phyloP scores from a whole-genome alignment of 2,888 invertebrate genomes.

The Xestia rhomboidea region DNA sequence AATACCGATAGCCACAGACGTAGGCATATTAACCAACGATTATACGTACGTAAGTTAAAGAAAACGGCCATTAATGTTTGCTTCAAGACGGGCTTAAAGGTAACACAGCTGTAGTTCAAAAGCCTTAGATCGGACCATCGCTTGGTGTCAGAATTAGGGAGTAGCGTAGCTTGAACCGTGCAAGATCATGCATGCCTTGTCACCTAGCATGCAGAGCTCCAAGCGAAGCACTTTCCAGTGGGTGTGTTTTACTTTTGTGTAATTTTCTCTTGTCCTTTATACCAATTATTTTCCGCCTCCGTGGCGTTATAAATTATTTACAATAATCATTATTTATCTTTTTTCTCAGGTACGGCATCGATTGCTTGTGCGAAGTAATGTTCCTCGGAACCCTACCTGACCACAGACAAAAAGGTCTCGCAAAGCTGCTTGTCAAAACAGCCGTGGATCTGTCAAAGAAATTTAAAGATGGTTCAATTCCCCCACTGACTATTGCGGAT shows the following conservation, averaged over 20 bases:
- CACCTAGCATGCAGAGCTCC: neutral
- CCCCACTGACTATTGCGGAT: slow-evolving; percentile 79
- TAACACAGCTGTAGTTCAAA: neutral
- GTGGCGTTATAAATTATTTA: neutral
- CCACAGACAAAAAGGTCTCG: slow-evolving; percentile 89
- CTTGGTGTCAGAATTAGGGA: neutral
- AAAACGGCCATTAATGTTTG: neutral
- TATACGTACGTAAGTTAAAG: no score
- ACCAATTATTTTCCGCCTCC: neutral
- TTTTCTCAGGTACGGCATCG: slow-evolving; percentile 86
- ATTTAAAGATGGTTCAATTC: slow-evolving; percentile 81
- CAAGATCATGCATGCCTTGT: no score
- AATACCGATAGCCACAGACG: no score
- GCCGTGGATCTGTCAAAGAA: slow-evolving; percentile 89
- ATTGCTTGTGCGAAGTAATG: slow-evolving; percentile 92
- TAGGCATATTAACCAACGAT: no score
- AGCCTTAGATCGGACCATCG: neutral
- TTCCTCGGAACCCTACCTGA: slow-evolving; percentile 91
- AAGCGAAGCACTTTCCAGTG: neutral
- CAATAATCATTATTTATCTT: neutral
- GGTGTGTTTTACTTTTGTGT: neutral
- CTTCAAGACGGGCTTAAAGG: neutral
- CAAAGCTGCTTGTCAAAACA: slow-evolving; percentile 86
- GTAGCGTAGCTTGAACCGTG: no score
- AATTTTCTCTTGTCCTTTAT: neutral